Evolutionary conservation across 1,140 invertebrate genomes (phyloP), one percentile per base, ranked within the genome.

Genomic region (Trypoxylus dichotomus): DNA sequence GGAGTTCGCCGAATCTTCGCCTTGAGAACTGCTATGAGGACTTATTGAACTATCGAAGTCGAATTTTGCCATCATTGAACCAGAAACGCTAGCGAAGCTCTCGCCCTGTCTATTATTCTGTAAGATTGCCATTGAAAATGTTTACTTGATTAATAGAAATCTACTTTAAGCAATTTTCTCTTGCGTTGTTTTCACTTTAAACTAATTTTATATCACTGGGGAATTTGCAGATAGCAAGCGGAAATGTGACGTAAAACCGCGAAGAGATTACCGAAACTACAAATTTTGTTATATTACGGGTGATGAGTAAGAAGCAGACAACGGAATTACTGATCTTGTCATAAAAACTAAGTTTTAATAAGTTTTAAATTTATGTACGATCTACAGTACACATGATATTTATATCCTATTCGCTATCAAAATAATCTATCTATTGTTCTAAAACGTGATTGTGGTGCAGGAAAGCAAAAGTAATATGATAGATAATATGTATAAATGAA

Each of bases 21-120:
- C 92, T 79, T 91, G 92, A 89, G 93, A 92, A 87, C 91, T 92
- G 85, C 89, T 91, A 85, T 91, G 90, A 82, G 90, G 90, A 88
- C 91, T 93, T 83, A 93, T 88, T 80, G 93, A 94, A 83, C 91
- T 92, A 86, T 93, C 92, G 86, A 94, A 90, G 82, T 92, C 92
- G 87, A 94, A 92, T 86, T 92, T 93, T 86, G 92, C 92, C 90
- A 95, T 91, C 85, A 94, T 88, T 76, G 93, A 95, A 80, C 93
- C 92, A 78, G 93, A 92, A 80, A 95, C 91, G 87, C 93, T 94
- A 78, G 93, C 93, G 86, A 91, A 94, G 88, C 93, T 93, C 89
- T 95, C 94, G 81, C 93, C 93, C 84, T 92, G 90, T 84, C 91
- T 83, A 21, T 83, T 82, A 24, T 83, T 83, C 83, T 84, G 76